Evolutionary conservation across 2,888 invertebrate genomes (phyloP).

Genomic region (Lasioglossum leucozonium): DNA sequence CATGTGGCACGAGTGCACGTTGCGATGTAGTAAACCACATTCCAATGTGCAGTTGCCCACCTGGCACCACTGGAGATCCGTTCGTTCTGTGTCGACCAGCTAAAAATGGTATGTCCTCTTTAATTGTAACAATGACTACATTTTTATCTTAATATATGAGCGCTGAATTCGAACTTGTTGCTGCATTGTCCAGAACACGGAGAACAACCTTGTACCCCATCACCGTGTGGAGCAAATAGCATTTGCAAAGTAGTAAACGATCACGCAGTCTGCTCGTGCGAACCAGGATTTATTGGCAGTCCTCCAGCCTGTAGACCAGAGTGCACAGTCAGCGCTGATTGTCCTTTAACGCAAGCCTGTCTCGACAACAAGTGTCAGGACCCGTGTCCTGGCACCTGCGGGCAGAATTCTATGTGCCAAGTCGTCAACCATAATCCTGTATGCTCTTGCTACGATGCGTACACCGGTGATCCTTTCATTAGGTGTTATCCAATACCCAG

Average conservation of each 20-base stretch:
- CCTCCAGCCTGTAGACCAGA: constrained; percentile 93
- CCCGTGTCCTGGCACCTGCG: constrained; percentile 93
- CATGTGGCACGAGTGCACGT: constrained; percentile 89
- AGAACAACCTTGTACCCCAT: constrained; percentile 88
- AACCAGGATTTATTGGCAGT: constrained; percentile 89
- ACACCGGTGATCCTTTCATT: constrained; percentile 92
- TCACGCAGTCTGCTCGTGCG: constrained; percentile 90
- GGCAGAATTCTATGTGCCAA: constrained; percentile 91
- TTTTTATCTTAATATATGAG: background rate
- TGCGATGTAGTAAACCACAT: constrained; percentile 91
- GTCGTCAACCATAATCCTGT: constrained; percentile 93
- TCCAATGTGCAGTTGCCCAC: constrained; percentile 90
- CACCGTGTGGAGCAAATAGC: constrained; percentile 93
- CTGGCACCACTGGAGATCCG: constrained; percentile 90
- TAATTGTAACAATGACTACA: background rate
- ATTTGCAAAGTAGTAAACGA: constrained; percentile 89
- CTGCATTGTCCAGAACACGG: constrained; percentile 45
- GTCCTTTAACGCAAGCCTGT: constrained; percentile 91
- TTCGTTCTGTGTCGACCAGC: constrained; percentile 88
- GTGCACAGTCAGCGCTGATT: constrained; percentile 92
- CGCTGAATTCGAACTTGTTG: background rate
- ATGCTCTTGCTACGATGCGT: constrained; percentile 90
- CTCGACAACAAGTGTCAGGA: constrained; percentile 91
- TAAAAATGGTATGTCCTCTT: constrained; percentile 72
- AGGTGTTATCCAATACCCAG: constrained; percentile 86